phyloP scores from a whole-genome alignment of 2,888 invertebrate genomes.

The Chloroclystis v-ata region DNA sequence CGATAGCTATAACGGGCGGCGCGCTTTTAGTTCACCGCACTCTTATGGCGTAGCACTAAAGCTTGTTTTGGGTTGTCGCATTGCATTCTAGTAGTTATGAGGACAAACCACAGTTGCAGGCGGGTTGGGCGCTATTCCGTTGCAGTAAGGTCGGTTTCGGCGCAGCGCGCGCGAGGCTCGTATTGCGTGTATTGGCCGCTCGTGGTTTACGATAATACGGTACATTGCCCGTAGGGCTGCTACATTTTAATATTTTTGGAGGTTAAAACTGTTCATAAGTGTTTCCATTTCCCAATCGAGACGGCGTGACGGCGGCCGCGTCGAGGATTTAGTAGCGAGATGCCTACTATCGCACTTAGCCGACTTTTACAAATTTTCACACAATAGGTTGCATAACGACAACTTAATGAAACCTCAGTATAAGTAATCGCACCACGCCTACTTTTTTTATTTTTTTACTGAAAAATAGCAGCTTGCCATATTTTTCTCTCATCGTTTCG shows the following conservation, averaged over 20 bases:
- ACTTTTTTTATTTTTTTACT: too few species aligned
- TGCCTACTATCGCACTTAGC: too few species aligned
- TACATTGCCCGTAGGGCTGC: conserved; percentile 33
- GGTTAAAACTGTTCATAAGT: conserved; percentile 30
- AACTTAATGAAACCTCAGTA: too few species aligned
- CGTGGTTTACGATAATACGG: conserved; percentile 40
- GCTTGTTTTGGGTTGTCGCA: conserved; percentile 17
- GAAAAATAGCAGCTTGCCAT: too few species aligned
- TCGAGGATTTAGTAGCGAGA: too few species aligned
- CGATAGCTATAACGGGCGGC: conserved; percentile 23
- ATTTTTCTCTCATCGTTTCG: too few species aligned
- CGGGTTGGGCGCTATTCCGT: conserved; percentile 3
- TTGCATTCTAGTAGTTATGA: conserved; percentile 10
- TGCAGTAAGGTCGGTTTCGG: conserved; percentile 22
- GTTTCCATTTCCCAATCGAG: conserved; percentile 28
- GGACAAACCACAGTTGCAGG: conserved; percentile 13
- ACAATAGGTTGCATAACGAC: too few species aligned
- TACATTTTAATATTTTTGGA: conserved; percentile 33
- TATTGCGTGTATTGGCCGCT: conserved; percentile 36
- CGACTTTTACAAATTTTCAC: too few species aligned
- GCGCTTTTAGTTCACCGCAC: conserved; percentile 5
- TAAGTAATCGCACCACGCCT: too few species aligned
- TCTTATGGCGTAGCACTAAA: conserved; percentile 20
- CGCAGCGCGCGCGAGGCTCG: conserved; percentile 30
- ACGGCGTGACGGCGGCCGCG: conserved; percentile 19